phyloP scores from a whole-genome alignment of 2,888 invertebrate genomes.

The Drosophila merina region DNA sequence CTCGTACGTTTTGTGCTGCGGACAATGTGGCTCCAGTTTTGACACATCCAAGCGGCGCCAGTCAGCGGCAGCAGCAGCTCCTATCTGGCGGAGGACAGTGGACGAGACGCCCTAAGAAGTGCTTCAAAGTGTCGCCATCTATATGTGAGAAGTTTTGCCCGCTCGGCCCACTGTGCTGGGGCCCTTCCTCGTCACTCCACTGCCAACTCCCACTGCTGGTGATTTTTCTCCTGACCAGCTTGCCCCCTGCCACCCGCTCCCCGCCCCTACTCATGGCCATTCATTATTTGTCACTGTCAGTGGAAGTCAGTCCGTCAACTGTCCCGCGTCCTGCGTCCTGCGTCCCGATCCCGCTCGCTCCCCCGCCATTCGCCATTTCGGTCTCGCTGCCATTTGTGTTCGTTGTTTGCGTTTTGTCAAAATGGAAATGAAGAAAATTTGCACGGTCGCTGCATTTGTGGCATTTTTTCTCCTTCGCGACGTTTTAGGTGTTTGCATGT shows the following conservation, averaged over 20 bases:
- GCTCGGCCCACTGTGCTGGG: slow-evolving; percentile 14
- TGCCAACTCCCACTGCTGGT: slow-evolving; percentile 16
- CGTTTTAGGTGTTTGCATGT: slow-evolving; percentile 81
- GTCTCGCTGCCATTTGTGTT: slow-evolving; percentile 24
- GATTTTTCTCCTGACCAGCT: slow-evolving; percentile 19
- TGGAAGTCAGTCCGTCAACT: slow-evolving; percentile 79
- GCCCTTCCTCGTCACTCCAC: slow-evolving; percentile 25
- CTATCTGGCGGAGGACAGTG: slow-evolving; percentile 37
- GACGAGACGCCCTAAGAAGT: slow-evolving; percentile 10
- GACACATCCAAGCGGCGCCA: slow-evolving; percentile 81
- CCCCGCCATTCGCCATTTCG: too few relatives aligned
- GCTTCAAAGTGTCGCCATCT: slow-evolving; percentile 1
- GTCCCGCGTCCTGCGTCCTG: slow-evolving; percentile 25
- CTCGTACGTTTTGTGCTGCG: slow-evolving; percentile 78
- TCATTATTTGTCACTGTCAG: slow-evolving; percentile 83
- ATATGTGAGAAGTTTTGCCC: not conserved
- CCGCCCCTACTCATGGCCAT: slow-evolving; percentile 52
- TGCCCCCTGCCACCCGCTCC: not conserved
- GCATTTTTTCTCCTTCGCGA: slow-evolving; percentile 75
- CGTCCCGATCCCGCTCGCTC: slow-evolving; percentile 20
- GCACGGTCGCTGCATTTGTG: slow-evolving; percentile 81
- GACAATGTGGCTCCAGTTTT: slow-evolving; percentile 84
- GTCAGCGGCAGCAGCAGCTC: slow-evolving; percentile 34
- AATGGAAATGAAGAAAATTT: slow-evolving; percentile 82
- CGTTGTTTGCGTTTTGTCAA: slow-evolving; percentile 81